Conservation (phyloP, 2,113 vertebrate genomes). For the Meriones unguiculatus region DNA sequence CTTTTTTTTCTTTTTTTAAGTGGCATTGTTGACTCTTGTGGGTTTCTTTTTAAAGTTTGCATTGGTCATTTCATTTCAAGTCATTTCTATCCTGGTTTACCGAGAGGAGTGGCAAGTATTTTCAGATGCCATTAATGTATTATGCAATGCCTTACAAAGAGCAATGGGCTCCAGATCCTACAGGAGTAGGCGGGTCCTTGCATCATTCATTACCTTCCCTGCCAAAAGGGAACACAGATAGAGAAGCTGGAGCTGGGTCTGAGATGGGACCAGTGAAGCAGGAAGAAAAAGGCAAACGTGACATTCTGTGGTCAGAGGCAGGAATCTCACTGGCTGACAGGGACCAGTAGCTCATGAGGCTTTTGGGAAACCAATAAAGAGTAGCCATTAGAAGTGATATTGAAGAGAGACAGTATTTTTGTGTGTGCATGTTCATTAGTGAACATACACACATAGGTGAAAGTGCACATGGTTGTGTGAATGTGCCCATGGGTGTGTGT, state of each 20-base stretch:
- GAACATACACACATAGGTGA: background rate
- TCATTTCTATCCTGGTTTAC: conserved; percentile 59
- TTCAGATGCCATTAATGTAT: conserved; percentile 58
- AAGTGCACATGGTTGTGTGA: background rate
- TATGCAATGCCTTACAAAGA: conserved; percentile 49
- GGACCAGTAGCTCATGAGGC: background rate
- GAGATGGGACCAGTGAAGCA: background rate
- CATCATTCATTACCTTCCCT: background rate
- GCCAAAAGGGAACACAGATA: background rate
- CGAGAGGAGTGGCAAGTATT: conserved; percentile 58
- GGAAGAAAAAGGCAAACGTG: background rate
- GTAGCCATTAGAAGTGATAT: background rate
- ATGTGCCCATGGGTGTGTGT: background rate
- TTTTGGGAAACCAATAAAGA: background rate
- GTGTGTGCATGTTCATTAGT: background rate
- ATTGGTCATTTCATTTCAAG: conserved; percentile 65
- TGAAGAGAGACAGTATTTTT: background rate
- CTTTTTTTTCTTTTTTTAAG: conserved; percentile 67
- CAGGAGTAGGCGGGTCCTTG: background rate
- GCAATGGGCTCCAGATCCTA: conserved; percentile 13
- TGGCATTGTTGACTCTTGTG: conserved; percentile 24
- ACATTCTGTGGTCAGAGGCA: background rate
- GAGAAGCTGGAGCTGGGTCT: background rate
- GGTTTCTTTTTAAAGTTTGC: conserved; percentile 72
- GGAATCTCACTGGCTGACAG: background rate